Evolutionary conservation across 37 sponge, comb jelly and placozoan genomes (phyloP).

Genomic region (Axinella damicornis): DNA sequence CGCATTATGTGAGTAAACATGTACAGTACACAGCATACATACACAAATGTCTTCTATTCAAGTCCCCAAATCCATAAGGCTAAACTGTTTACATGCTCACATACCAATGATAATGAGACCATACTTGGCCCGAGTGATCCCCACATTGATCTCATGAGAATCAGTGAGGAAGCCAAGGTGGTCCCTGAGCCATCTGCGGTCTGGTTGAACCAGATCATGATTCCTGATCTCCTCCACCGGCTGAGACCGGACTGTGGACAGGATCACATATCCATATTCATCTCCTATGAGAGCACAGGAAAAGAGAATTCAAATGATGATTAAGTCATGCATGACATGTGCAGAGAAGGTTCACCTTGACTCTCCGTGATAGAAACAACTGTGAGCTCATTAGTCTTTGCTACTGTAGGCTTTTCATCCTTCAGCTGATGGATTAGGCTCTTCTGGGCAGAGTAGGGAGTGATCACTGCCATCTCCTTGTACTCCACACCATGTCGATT

Average conservation of each 20-base stretch:
- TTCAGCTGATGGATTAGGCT: background rate
- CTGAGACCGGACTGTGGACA: conserved; percentile 76
- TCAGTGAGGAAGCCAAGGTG: conserved; percentile 84
- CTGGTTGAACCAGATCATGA: conserved; percentile 44
- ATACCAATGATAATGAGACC: conserved; percentile 81
- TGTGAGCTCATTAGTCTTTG: conserved; percentile 2
- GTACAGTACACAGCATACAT: too few species aligned
- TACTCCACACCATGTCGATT: background rate
- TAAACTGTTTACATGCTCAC: background rate
- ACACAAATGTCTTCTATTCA: background rate
- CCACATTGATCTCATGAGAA: conserved; percentile 76
- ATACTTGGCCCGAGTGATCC: conserved; percentile 73
- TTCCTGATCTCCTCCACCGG: conserved; percentile 59
- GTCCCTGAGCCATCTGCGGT: conserved; percentile 59
- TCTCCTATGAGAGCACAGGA: conserved; percentile 55
- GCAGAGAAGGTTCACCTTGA: conserved; percentile 50
- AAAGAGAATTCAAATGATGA: too few species aligned
- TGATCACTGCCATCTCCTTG: conserved; percentile 56
- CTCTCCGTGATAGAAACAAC: conserved; percentile 67
- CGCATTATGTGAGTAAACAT: too few species aligned
- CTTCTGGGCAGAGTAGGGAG: conserved; percentile 76
- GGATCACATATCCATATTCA: conserved; percentile 82
- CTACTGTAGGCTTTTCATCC: background rate
- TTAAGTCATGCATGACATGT: too few species aligned
- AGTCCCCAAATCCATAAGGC: too few species aligned